Conservation (phyloP, 1,140 invertebrate genomes). For the Telenomus remus region DNA sequence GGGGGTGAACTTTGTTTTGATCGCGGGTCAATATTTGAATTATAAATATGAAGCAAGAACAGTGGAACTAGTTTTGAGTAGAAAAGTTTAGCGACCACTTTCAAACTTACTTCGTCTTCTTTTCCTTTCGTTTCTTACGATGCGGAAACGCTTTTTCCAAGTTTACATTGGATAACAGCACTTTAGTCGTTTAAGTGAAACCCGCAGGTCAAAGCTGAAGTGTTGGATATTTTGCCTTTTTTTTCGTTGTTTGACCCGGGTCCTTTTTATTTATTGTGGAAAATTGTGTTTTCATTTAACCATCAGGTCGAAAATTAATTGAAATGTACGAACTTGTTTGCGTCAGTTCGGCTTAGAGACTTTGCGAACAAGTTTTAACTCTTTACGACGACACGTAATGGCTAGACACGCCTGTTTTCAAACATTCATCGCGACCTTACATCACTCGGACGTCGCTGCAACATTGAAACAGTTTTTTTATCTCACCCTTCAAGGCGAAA, state of each 20-base stretch:
- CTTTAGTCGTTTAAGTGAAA: slow-evolving; percentile 38
- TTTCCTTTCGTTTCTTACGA: slow-evolving; percentile 36
- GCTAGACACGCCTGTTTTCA: no score
- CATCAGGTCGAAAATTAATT: slow-evolving; percentile 11
- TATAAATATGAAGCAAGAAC: slow-evolving; percentile 30
- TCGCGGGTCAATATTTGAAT: slow-evolving; percentile 20
- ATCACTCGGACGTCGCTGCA: no score
- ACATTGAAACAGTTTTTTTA: no score
- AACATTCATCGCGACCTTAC: no score
- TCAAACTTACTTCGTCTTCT: slow-evolving; percentile 24
- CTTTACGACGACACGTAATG: no score
- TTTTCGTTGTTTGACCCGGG: not conserved
- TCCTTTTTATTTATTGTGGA: slow-evolving; percentile 25
- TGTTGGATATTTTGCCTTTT: slow-evolving; percentile 35
- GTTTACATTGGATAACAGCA: slow-evolving; percentile 38
- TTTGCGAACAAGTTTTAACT: no score
- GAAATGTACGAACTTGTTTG: not conserved
- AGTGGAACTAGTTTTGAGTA: slow-evolving; percentile 17
- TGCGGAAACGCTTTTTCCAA: slow-evolving; percentile 36
- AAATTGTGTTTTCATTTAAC: slow-evolving; percentile 20
- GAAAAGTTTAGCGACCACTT: slow-evolving; percentile 33
- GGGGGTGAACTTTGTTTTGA: slow-evolving; percentile 7
- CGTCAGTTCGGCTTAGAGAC: no score
- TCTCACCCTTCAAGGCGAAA: no score
- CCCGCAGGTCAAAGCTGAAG: slow-evolving; percentile 36